phyloP scores from a whole-genome alignment of 2,888 invertebrate species.

The Abrostola tripartita region DNA sequence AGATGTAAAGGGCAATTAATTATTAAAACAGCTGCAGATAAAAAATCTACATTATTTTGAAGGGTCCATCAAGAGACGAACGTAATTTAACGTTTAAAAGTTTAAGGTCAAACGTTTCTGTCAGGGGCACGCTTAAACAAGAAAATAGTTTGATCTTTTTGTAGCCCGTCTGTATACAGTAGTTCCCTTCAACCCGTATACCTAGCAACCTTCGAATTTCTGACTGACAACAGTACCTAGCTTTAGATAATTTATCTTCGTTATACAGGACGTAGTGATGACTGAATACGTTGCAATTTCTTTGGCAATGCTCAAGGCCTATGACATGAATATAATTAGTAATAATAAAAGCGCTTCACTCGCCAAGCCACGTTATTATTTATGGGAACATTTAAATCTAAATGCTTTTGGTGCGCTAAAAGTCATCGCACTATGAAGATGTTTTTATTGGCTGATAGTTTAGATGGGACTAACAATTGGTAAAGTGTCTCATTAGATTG shows the following conservation, averaged over 20 bases:
- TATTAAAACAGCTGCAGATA: conserved; percentile 38
- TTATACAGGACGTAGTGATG: conserved; percentile 49
- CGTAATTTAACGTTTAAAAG: conserved; percentile 52
- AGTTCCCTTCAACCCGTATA: conserved; percentile 56
- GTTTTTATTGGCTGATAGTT: conserved; percentile 14
- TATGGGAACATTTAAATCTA: conserved; percentile 27
- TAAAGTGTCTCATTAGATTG: background rate
- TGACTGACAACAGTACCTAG: conserved; percentile 50
- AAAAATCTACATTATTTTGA: conserved; percentile 46
- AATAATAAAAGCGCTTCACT: conserved; percentile 42
- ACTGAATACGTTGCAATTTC: conserved; percentile 57
- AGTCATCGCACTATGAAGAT: conserved; percentile 20
- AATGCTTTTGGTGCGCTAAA: conserved; percentile 16
- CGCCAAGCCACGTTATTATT: conserved; percentile 40
- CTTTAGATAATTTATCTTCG: conserved; percentile 62
- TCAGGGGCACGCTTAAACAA: conserved; percentile 52
- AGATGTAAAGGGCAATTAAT: conserved; percentile 35
- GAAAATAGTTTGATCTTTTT: conserved; percentile 58
- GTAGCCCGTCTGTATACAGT: conserved; percentile 22
- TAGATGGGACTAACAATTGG: conserved; percentile 2
- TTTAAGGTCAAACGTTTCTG: conserved; percentile 58
- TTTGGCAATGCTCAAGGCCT: conserved; percentile 60
- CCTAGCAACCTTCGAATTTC: conserved; percentile 54
- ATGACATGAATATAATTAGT: conserved; percentile 50
- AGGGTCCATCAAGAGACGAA: conserved; percentile 50